phyloP scores from a whole-genome alignment of 1,140 invertebrate species.

The Rhyacophila brunnea region DNA sequence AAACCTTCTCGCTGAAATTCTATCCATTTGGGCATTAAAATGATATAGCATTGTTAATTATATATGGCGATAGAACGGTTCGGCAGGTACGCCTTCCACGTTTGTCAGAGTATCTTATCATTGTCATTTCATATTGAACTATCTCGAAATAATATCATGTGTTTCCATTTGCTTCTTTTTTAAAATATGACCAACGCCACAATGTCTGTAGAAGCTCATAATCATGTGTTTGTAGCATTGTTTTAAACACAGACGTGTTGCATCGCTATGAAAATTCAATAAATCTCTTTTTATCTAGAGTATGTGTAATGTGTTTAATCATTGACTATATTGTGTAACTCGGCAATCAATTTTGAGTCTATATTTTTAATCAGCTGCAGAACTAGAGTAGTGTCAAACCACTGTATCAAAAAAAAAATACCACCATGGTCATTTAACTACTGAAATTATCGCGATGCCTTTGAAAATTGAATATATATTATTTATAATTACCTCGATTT shows the following conservation, averaged over 20 bases:
- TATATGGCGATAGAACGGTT: background rate
- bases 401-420: conserved; percentile 21
- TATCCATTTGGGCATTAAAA: background rate
- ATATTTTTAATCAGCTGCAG: conserved; percentile 33
- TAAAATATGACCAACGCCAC: conserved; percentile 10
- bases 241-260: conserved; percentile 16
- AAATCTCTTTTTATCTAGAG: conserved; percentile 35
- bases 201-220: conserved; percentile 11
- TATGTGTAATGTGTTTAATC: conserved; percentile 35
- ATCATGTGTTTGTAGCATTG: conserved; percentile 26
- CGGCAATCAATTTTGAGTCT: conserved; percentile 34
- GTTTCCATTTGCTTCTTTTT: conserved; percentile 10
- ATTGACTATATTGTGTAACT: conserved; percentile 34
- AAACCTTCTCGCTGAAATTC: background rate
- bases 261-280: conserved; percentile 27
- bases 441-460: background rate
- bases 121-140: background rate
- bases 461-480: conserved; percentile 5
- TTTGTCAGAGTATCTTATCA: too few species aligned
- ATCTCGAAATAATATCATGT: background rate
- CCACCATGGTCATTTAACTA: conserved; percentile 35
- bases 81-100: background rate
- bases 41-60: background rate
- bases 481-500: background rate
- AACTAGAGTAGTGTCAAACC: conserved; percentile 30